Evolutionary conservation across 2,888 invertebrate species (phyloP).

Genomic region (Calephelis perditalis): DNA sequence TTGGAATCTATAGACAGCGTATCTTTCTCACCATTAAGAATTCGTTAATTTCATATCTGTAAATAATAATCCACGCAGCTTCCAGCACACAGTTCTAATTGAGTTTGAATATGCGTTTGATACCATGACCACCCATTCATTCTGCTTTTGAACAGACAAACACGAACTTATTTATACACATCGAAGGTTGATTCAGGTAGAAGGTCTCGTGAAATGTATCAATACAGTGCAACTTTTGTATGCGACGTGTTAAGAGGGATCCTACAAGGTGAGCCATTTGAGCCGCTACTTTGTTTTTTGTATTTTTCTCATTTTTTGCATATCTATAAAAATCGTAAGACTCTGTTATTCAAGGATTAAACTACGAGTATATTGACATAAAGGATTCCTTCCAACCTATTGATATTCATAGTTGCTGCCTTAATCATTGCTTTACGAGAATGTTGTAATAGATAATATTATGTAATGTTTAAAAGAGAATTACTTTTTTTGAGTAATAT

Average conservation of each 20-base stretch:
- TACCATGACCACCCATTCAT: conserved; percentile 53
- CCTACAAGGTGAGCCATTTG: conserved; percentile 56
- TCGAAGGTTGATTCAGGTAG: conserved; percentile 63
- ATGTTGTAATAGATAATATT: no score
- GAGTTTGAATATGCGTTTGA: conserved; percentile 46
- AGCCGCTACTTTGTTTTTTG: conserved; percentile 47
- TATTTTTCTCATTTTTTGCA: conserved; percentile 35
- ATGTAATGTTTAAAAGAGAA: no score
- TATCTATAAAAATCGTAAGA: conserved; percentile 12
- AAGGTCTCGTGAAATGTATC: conserved; percentile 72
- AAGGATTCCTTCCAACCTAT: no score
- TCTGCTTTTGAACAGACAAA: conserved; percentile 40
- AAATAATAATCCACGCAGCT: no score
- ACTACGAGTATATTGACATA: no score
- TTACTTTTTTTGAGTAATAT: no score
- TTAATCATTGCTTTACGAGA: no score
- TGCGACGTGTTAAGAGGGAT: conserved; percentile 69
- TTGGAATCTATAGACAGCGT: no score
- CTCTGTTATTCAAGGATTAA: background rate
- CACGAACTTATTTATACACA: conserved; percentile 45
- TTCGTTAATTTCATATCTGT: no score
- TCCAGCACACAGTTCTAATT: conserved; percentile 16
- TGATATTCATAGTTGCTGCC: no score
- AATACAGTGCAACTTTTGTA: conserved; percentile 71
- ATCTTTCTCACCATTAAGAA: no score